Percentiles rank a stretch among this genome's conserved stretches.
Conservation (phyloP, 1,140 invertebrate species). For the Macrobrachium nipponense region DNA sequence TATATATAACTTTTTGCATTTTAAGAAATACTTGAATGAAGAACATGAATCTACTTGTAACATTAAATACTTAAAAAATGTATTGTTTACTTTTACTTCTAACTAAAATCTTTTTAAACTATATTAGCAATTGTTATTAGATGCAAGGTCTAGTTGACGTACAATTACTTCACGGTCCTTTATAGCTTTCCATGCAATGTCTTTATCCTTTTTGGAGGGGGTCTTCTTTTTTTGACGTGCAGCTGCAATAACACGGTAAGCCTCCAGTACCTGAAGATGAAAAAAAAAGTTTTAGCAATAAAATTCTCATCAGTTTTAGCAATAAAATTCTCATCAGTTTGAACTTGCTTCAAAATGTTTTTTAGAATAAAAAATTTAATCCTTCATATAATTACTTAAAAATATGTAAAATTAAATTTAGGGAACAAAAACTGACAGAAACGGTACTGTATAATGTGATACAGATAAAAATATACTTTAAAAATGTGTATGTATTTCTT, state of each 20-base stretch:
- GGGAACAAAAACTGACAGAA: too few species aligned
- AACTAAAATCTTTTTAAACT: too few species aligned
- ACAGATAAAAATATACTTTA: conserved; percentile 50
- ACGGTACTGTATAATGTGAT: neutral
- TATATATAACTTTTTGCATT: too few species aligned
- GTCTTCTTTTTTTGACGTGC: conserved; percentile 84
- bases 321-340: too few species aligned
- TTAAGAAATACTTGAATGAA: too few species aligned
- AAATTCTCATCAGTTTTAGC: too few species aligned
- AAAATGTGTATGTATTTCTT: conserved; percentile 65
- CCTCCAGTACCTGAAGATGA: conserved; percentile 73
- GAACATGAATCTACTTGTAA: too few species aligned
- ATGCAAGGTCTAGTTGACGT: conserved; percentile 70
- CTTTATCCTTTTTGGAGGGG: conserved; percentile 84
- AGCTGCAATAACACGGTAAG: conserved; percentile 80
- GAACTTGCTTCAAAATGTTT: neutral
- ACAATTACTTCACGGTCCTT: conserved; percentile 75
- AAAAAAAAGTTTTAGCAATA: neutral
- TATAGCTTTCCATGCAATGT: conserved; percentile 79
- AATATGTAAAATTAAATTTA: too few species aligned
- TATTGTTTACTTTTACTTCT: too few species aligned
- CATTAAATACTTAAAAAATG: too few species aligned
- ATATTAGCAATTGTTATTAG: conserved; percentile 51
- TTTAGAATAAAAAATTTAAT: neutral
- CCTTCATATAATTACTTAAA: too few species aligned